Conservation (phyloP, 2,113 vertebrate genomes). For the Ptychochromis oligacanthus region DNA sequence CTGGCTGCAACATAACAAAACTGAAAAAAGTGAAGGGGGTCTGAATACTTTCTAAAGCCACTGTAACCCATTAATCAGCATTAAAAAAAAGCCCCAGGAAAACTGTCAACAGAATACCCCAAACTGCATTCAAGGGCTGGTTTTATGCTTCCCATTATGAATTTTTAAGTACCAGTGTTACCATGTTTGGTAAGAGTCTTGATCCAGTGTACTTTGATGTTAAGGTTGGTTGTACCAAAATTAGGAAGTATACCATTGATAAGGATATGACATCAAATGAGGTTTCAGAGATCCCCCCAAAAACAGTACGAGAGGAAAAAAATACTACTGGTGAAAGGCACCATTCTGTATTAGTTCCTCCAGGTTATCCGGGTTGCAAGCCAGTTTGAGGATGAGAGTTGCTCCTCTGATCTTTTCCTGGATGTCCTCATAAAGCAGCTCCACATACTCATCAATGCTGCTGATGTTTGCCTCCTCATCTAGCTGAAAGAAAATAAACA, state of each 20-base stretch:
- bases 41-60: no score
- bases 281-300: neutral
- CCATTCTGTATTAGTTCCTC: conserved; percentile 91
- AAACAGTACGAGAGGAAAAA: no score
- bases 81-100: neutral
- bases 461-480: conserved; percentile 92
- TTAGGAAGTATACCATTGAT: neutral
- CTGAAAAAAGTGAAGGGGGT: no score
- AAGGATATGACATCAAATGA: neutral
- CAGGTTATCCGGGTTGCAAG: conserved; percentile 91
- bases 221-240: neutral
- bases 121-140: neutral
- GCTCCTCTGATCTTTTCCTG: conserved; percentile 91
- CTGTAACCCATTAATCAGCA: neutral
- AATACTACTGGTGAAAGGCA: conserved; percentile 55
- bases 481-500: conserved; percentile 76
- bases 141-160: no score
- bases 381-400: conserved; percentile 90
- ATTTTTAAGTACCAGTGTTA: neutral
- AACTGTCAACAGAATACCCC: neutral
- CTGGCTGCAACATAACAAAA: no score
- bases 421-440: conserved; percentile 92
- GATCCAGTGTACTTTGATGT: neutral
- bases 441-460: conserved; percentile 91
- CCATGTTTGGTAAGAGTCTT: neutral